Evolutionary conservation across 2,888 invertebrate species (phyloP), one percentile per base, ranked within the genome.

Genomic region (Apoda limacodes): DNA sequence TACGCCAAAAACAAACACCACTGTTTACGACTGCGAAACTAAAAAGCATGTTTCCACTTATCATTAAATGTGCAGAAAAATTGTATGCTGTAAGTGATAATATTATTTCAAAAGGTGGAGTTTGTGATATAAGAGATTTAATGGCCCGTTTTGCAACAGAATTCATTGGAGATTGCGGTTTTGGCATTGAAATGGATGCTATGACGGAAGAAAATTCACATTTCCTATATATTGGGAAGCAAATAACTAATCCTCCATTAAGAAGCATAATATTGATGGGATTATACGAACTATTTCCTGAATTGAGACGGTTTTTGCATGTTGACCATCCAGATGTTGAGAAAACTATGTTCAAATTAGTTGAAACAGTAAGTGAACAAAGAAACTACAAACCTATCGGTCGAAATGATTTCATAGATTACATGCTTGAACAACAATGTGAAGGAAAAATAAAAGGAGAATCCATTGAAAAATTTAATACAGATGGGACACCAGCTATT

Each of bases 81-180:
- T 42, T 68, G 34, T 60, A 57, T 37, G 31, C 43, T 17, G 49
- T 56, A 2, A 40, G 51, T 7, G 41, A 49, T 3, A 23, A 22
- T 2, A 32, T 46, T 2, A 47, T 53, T 3, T 44, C 56, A 7
- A 35, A 39, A 1, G 52, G 48, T 1, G 35, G 28, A n/a, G 32
- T 50, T 4, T 17, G 63, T 3, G 67, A 68, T 41, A 64, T 59
- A 3, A 52, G 67, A 0, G 69, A 71, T 31, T 54, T 68, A 13
- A 66, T 69, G 69, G 64, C 60, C 9, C 56, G 68, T 5, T 68
- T 61, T 44, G 68, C 67, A 13, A 69, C 62, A 6, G 70, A 69
- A 40, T 64, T 69, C 40, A 68, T 70, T 26, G 68, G 70, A 5
- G 66, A 67, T 12, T 63, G 62, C 28, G 69, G 61, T 9, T 68